Conservation (phyloP, 2,113 vertebrate genomes). For the Melanocharis versteri region DNA sequence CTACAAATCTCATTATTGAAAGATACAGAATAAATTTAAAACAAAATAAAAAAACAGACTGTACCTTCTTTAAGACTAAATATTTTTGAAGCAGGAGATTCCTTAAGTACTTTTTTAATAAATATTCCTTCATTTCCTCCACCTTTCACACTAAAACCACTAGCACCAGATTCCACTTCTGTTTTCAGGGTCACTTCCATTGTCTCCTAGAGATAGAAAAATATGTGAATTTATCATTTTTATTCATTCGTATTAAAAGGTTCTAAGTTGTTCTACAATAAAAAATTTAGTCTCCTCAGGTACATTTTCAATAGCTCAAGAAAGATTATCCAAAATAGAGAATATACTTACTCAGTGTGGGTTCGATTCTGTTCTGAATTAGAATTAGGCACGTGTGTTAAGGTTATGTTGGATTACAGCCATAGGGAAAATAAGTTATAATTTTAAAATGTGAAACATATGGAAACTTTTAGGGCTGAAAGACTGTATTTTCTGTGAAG, state of each 20-base stretch:
- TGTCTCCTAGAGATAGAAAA: conserved; percentile 43
- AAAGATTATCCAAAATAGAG: neutral
- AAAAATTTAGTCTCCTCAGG: neutral
- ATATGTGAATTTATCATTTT: neutral
- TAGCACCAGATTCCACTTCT: conserved; percentile 81
- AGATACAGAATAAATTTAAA: neutral
- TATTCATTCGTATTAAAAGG: neutral
- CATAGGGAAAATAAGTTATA: neutral
- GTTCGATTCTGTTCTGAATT: neutral
- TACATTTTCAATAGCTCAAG: neutral
- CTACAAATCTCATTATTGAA: neutral
- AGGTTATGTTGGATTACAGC: neutral
- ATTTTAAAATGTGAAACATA: neutral
- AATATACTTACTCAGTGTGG: neutral
- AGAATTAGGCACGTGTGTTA: neutral
- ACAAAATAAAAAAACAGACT: neutral
- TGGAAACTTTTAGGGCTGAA: neutral
- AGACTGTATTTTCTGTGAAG: neutral
- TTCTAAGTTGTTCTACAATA: neutral
- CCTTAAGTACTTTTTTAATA: conserved; percentile 86
- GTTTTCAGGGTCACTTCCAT: conserved; percentile 84
- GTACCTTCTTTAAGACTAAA: conserved; percentile 89
- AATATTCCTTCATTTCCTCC: conserved; percentile 89
- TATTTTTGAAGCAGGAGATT: conserved; percentile 86
- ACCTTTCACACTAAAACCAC: conserved; percentile 86